These are phyloP conservation scores for Pristionchus pacificus DNA, from an alignment of 1,140 invertebrate genomes.

Conservation along the genomic window DNA sequence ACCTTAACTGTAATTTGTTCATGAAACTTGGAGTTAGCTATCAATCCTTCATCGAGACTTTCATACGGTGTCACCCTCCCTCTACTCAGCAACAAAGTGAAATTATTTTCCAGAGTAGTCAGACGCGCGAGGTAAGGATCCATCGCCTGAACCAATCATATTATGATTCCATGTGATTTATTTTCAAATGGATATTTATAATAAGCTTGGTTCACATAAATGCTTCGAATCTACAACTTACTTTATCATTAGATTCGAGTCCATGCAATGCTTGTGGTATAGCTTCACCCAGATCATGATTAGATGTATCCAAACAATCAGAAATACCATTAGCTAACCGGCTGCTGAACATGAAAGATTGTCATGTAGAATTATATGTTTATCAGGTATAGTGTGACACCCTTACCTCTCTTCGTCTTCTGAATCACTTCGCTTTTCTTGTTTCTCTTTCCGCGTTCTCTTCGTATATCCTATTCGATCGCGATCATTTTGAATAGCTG, in stretches of 20 bases:
- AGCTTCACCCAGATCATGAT: neutral
- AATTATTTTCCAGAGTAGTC: conserved; percentile 53
- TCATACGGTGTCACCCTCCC: conserved; percentile 47
- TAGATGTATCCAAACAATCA: neutral
- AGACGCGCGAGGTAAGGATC: conserved; percentile 49
- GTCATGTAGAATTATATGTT: too few species aligned
- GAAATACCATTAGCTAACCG: too few species aligned
- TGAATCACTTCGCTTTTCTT: conserved; percentile 7
- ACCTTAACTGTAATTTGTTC: conserved; percentile 52
- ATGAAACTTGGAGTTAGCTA: conserved; percentile 44
- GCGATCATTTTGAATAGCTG: conserved; percentile 54
- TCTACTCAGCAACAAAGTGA: conserved; percentile 49
- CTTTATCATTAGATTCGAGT: neutral
- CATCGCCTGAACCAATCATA: conserved; percentile 17
- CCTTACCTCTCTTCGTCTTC: conserved; percentile 1
- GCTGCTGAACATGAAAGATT: too few species aligned
- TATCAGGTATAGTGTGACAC: too few species aligned
- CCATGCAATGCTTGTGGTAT: neutral
- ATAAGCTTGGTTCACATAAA: conserved; percentile 9
- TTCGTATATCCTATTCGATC: conserved; percentile 57
- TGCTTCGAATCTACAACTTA: too few species aligned
- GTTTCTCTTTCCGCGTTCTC: conserved; percentile 41
- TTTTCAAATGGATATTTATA: conserved; percentile 1
- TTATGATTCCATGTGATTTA: neutral
- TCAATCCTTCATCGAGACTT: conserved; percentile 47